These are phyloP conservation scores for Poeciliopsis gracilis DNA, from an alignment of 2,797 vertebrate species.

Conservation along the genomic window DNA sequence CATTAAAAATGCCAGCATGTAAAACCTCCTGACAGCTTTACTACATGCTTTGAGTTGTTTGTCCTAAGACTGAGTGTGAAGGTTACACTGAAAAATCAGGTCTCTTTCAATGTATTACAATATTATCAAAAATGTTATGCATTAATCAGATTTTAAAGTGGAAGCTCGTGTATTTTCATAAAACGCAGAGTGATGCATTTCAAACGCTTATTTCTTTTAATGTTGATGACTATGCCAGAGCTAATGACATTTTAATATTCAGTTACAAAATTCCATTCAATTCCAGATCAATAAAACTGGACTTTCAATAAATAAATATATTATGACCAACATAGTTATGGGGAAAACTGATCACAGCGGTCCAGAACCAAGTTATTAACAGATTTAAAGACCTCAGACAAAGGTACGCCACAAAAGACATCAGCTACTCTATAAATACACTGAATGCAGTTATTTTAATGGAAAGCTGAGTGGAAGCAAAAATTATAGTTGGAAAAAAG, in stretches of 20 bases:
- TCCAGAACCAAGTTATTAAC: neutral
- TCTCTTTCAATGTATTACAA: constrained; percentile 32
- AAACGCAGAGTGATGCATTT: neutral
- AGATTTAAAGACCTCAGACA: neutral
- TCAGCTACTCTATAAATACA: neutral
- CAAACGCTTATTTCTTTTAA: neutral
- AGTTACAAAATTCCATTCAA: neutral
- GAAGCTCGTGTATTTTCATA: neutral
- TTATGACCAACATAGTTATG: neutral
- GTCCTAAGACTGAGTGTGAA: constrained; percentile 4
- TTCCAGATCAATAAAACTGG: neutral
- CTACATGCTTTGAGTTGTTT: constrained; percentile 23
- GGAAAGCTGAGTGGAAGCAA: neutral
- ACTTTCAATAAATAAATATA: neutral
- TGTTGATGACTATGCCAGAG: neutral
- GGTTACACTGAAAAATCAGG: constrained; percentile 29
- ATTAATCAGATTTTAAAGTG: neutral
- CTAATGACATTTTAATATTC: neutral
- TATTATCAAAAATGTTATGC: neutral
- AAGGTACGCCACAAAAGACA: neutral
- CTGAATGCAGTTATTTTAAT: neutral
- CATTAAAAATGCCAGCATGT: constrained; percentile 53
- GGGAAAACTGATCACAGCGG: neutral
- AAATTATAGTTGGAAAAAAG: neutral
- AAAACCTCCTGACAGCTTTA: constrained; percentile 59